Evolutionary conservation across 2,797 vertebrate species (phyloP), one percentile per base, ranked within the genome.

Genomic region (Oreonectes daqikongensis): DNA sequence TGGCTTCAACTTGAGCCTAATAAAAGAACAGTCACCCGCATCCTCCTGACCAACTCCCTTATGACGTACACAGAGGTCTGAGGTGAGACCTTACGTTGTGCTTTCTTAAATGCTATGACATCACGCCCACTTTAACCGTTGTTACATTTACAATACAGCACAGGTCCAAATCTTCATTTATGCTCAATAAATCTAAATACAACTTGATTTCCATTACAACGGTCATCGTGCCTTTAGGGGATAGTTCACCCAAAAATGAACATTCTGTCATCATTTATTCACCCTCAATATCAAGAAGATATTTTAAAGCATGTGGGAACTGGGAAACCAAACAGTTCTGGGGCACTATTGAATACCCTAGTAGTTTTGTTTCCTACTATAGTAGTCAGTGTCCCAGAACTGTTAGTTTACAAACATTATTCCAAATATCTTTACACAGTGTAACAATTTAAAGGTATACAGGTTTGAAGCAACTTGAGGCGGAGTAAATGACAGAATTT

Each of bases 1-100:
- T 69, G 65, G 61, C 61, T 67, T 78, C 44, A 70, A 52, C 53
- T n/a, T 5, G 50, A 35, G 14, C 35, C 70, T 75, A 80, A 72
- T 65, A 80, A 64, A 80, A 84, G 74, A 22, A 71, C 77, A 81
- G 59, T 64, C 53, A 53, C 38, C 60, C 55, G 0, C 63, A 74
- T 79, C 67, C 66, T 73, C 30, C 46, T 7, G 30, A 50, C 69
- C 69, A 59, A 44, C 67, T 53, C 57, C 68, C 53, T 44, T 44
- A 52, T 82, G 81, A 79, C 79, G 61, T 64, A 50, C 46, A 79
- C 71, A 5, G 26, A 60, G 42, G 50, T 72, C 50, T 69, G 59
- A 18, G 46, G 64, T 46, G 53, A 63, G 48, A 63, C 20, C 64
- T 24, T 70, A 44, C 48, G 68, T 76, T 81, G 60, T 77, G 24